Evolutionary conservation across 92 coral and sea anemone genomes (phyloP).

Genomic region (Siderastrea siderea): DNA sequence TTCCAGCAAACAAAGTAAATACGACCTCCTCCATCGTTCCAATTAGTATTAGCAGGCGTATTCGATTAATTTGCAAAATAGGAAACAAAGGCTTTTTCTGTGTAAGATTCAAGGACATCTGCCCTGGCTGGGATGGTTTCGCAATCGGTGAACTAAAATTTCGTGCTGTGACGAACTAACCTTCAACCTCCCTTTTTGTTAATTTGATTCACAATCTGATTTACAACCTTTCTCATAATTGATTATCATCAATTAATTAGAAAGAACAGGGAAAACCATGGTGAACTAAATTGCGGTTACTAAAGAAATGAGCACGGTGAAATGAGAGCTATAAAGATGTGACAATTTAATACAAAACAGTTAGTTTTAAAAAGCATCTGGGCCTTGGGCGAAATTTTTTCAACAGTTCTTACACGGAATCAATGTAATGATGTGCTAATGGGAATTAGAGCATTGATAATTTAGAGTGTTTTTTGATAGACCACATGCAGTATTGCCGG

Average conservation of each 20-base stretch:
- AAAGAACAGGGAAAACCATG: not conserved
- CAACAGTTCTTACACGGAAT: not conserved
- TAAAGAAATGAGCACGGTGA: not conserved
- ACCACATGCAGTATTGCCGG: not conserved
- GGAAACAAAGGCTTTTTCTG: not conserved
- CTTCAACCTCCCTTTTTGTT: not conserved
- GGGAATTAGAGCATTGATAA: not conserved
- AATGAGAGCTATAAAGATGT: not conserved
- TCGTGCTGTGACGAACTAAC: not conserved
- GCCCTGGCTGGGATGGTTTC: not conserved
- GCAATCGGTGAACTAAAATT: not conserved
- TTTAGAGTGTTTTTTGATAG: not conserved
- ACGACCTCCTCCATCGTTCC: not conserved
- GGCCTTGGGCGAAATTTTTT: constrained; percentile 5
- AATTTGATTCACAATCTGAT: not conserved
- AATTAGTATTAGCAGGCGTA: not conserved
- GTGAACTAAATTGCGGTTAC: not conserved
- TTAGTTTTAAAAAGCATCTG: not conserved
- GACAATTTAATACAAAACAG: constrained; percentile 5
- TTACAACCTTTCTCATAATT: not conserved
- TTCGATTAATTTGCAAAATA: not conserved
- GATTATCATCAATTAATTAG: constrained; percentile 8
- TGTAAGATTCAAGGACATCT: not conserved
- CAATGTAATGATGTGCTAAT: constrained; percentile 27
- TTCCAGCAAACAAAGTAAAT: not conserved